Evolutionary conservation across 2,888 invertebrate genomes (phyloP), one percentile per base, ranked within the genome.

Genomic region (Helicoverpa assulta): DNA sequence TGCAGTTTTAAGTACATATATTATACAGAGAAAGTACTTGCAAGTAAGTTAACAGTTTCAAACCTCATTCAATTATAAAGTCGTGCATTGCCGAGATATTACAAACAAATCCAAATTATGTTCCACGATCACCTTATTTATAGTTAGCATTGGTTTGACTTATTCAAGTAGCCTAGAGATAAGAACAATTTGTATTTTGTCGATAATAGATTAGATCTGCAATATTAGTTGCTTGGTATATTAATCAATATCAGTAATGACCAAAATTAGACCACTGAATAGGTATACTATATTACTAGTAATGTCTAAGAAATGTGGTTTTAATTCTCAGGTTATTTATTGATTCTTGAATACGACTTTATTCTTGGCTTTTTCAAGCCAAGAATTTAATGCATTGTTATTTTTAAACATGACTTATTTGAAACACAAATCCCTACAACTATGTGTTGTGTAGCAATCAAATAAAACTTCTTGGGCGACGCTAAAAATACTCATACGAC

Each of bases 401-500:
- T 82, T 82, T 82, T 81, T 81, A 76, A 76, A 80, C 82, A 71
- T 78, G 79, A 82, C 82, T 75, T 82, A 81, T 81, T 76, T 75
- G 70, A 74, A 79, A 81, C 82, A 84, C 80, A 80, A 80, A 84
- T 84, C 77, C 80, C 72, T 54, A 75, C 80, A 76, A 80, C 82
- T 83, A 80, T 82, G 73, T 76, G 64, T 67, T 70, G 76, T 82
- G 77, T 70, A 74, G 82, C 78, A 76, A 83, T 82, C 80, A 78
- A 85, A 84, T 85, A 83, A 84, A 84, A 81, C 83, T 81, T 77
- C 80, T 84, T 74, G 70, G 84, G 70, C 70, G 70, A 75, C 37
- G 83, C 83, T 84, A 83, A 85, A 83, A 84, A 84, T 84, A 84
- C 81, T 73, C 71, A 69, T 76, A 64, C 83, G 78, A 83, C 81